Percentiles rank a stretch among this genome's conserved stretches.
phyloP scores from a whole-genome alignment of 2,113 vertebrate genomes.

The Elachura formosa region DNA sequence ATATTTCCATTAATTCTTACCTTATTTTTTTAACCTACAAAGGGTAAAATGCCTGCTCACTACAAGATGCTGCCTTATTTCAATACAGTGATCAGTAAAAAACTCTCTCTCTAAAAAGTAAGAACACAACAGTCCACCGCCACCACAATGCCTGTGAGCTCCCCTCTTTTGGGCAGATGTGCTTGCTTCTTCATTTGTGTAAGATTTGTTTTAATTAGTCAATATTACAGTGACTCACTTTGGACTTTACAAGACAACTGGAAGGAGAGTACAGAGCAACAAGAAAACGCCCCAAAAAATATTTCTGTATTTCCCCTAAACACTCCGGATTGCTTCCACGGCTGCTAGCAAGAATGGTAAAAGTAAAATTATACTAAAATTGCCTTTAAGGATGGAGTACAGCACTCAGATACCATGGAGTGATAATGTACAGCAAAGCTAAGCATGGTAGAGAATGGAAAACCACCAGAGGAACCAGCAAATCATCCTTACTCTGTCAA shows the following conservation, averaged over 20 bases:
- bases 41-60: neutral
- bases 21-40: neutral
- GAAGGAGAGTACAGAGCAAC: neutral
- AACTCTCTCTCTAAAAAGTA: neutral
- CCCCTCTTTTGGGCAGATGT: neutral
- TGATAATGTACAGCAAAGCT: neutral
- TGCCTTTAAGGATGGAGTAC: neutral
- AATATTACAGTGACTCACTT: neutral
- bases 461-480: neutral
- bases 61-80: neutral
- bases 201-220: neutral
- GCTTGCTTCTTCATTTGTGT: neutral
- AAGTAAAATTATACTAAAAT: neutral
- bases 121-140: neutral
- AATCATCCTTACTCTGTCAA: slow-evolving; percentile 78
- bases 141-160: neutral
- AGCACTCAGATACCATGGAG: neutral
- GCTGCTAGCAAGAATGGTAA: neutral
- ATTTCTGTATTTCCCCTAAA: neutral
- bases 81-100: neutral
- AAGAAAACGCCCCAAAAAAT: neutral
- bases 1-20: neutral
- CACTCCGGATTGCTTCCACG: neutral
- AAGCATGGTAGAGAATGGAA: neutral
- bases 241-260: neutral